Base-by-base conservation (phyloP, 2,113 vertebrate genomes). In the Natator depressus region DNA sequence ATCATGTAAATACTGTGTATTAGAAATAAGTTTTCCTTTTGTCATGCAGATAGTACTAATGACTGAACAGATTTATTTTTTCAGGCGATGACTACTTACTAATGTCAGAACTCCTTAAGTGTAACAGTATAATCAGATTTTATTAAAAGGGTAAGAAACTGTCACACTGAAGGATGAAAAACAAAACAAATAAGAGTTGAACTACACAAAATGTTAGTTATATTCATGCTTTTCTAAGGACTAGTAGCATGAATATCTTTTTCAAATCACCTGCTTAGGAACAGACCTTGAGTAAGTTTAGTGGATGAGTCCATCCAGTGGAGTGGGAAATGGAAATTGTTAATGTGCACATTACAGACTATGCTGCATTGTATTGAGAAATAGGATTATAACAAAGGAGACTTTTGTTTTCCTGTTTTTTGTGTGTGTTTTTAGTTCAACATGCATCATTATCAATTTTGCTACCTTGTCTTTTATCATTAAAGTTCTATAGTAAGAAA, bases 1-100 rank as follows among this genome's bases (percentile, higher is more conserved):
- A 98, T n/a, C 98, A 29, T 97, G 97, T 98, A 98, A 98, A 98
- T 98, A 97, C 96, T 88, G 94, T 94, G 90, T 90, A 85, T 97
- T 96, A 95, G 91, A 93, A 93, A 97, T 94, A 95, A 92, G 84
- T 35, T 84, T 93, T 89, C 95, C 92, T 97, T 96, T 94, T 96
- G 95, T 96, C 92, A 97, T 93, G 57, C 82, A 94, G 94, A 93
- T 93, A 90, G 59, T 95, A 57, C 91, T 94, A 97, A 97, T 97
- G 89, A 96, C 94, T 97, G 93, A 96, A 94, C 25, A 96, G 91
- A 86, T 93, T 86, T 76, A 22, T 96, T 93, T 95, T 96, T 95
- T 89, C 82, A 88, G 35, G 29, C 55, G 75, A 76, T 88, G 38
- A 88, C 85, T 85, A 80, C 84, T 89, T 93, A 97, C 57, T 90